A percentile compares a stretch with the other conserved stretches of the same genome.
These are phyloP conservation scores for Dallia pectoralis DNA, from an alignment of 2,797 vertebrate species.

Conservation along the genomic window DNA sequence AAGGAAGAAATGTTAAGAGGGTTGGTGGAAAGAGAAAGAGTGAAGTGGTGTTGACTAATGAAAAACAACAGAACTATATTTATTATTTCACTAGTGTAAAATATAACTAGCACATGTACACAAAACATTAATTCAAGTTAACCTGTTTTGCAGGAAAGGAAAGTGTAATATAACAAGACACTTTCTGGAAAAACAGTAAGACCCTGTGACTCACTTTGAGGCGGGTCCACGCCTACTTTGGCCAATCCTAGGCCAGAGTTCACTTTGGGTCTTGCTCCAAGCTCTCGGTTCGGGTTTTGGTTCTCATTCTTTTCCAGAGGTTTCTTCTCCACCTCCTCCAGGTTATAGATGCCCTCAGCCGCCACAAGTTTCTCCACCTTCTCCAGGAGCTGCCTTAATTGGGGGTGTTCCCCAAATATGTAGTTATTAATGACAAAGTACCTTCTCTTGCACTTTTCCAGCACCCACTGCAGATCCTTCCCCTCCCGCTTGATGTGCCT, in stretches of 20 bases:
- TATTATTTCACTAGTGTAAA: too few species aligned
- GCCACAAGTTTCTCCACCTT: conserved; percentile 75
- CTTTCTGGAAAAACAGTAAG: neutral
- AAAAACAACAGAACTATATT: too few species aligned
- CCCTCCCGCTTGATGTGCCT: conserved; percentile 78
- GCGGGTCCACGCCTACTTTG: conserved; percentile 51
- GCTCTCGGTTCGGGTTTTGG: conserved; percentile 46
- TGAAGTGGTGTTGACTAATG: neutral
- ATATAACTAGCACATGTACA: neutral
- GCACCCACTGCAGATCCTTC: conserved; percentile 71
- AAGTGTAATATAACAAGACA: neutral
- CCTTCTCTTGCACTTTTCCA: conserved; percentile 74
- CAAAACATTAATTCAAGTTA: neutral
- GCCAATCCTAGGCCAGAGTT: conserved; percentile 58
- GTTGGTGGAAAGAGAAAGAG: too few species aligned
- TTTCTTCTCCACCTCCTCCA: conserved; percentile 46
- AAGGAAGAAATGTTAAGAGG: neutral
- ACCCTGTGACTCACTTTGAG: conserved; percentile 60
- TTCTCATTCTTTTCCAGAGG: conserved; percentile 56
- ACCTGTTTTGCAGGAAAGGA: neutral
- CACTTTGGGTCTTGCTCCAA: conserved; percentile 73
- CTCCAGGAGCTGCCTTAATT: conserved; percentile 69
- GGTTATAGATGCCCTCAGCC: conserved; percentile 64
- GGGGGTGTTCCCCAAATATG: conserved; percentile 72
- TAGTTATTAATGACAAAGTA: conserved; percentile 77